Base-by-base conservation (phyloP, 2,888 invertebrate genomes). In the Erannis defoliaria region DNA sequence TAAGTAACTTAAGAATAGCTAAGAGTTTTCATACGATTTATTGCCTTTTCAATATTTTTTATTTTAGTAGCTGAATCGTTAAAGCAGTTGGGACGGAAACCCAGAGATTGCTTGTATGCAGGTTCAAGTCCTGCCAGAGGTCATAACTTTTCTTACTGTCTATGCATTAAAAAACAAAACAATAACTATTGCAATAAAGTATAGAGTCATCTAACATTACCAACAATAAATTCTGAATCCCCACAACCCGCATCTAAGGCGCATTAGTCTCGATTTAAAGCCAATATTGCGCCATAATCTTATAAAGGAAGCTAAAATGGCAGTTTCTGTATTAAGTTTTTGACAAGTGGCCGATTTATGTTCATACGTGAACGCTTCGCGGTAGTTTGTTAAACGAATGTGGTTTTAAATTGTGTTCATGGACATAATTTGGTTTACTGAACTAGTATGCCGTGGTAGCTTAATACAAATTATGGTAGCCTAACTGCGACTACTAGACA, bases 231-330 rank as follows among this genome's bases (percentile, higher is more conserved):
- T 62, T 31, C 33, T 23, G 12, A n/a, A 35, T 35, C 42, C 38
- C n/a, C 18, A 75, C 73, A 67, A 74, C 74, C 71, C 73, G 71
- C 75, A 68, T 72, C 70, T 69, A 74, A 80, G 79, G 70, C 70
- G 72, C 80, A 80, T 76, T 78, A 77, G 74, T 76, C 73, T 72
- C 75, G 80, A 76, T 77, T 75, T 75, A 76, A 72, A 73, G 73
- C 71, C 80, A 78, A 80, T 78, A 80, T 76, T 73, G 72, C 66
- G 66, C 71, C 70, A 72, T 80, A 76, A 77, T 75, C 72, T 74
- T 65, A 66, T 59, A 61, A 72, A 72, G 75, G 78, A 71, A 80
- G 65, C 77, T 76, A 67, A 78, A 77, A 77, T 76, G 72, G 76
- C 70, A 77, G 76, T 76, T 80, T 74, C 64, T 65, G 68, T 71